Base-by-base conservation (phyloP, 2,888 invertebrate species). In the Ommatoiulus sabulosus region DNA sequence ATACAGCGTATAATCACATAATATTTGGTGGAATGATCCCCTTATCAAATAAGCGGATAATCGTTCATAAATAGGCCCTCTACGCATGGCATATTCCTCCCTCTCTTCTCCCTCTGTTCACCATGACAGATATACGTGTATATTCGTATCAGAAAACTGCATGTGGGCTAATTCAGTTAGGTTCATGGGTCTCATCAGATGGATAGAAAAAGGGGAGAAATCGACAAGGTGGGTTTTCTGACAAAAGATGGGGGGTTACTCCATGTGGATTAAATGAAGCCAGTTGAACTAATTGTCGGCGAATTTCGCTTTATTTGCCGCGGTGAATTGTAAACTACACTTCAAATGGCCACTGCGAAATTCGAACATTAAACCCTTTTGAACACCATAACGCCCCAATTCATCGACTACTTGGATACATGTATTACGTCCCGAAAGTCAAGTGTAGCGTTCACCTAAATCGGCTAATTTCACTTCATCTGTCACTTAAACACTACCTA, bases 1-100 rank as follows among this genome's bases (percentile, higher is more conserved):
- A 86, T 48, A 44, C 17, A 44, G 86, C 86, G 48, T 86, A 86
- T 86, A 86, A 86, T 86, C 86, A 86, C 86, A 48, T 86, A 86
- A 86, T 48, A 86, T 44, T 86, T 86, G 86, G 86, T 48, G 86
- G 86, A 86, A 86, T 86, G 86, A 86, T 86, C 48, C 86, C 86
- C 86, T 86, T 86, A 86, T 86, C 86, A 86, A 86, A 86, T 86
- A 86, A 86, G 86, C 86, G 48, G 86, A 86, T 86, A 86, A 86
- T 86, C 86, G 86, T 86, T 86, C 86, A 86, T 86, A 86, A 86
- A 86, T 86, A 86, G 86, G 86, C 86, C 44, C 80, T 80, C 80
- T 35, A 80, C 35, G 80, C 80, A 80, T 80, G 80, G 12, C 24
- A 80, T 80, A 80, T 80, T 80, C 80, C 80, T 80, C 80, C 80